These are phyloP conservation scores for Girardia tigrina DNA, from an alignment of 2,888 invertebrate genomes.

Conservation along the genomic window DNA sequence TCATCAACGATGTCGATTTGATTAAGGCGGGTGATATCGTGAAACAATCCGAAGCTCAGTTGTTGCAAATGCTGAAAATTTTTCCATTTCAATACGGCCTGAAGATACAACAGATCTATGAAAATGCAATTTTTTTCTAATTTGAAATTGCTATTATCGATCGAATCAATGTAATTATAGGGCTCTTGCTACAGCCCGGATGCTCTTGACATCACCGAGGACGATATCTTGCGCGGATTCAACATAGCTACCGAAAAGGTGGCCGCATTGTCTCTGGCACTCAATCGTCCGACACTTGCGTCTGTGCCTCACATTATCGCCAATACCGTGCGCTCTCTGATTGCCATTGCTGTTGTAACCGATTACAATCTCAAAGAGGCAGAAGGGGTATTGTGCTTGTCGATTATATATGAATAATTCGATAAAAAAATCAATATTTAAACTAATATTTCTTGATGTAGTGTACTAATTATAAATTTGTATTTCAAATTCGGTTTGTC, in stretches of 20 bases:
- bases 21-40: constrained; percentile 80
- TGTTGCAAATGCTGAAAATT: constrained; percentile 98
- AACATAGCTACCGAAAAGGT: constrained; percentile 73
- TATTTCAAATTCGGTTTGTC: too few relatives aligned
- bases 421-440: too few relatives aligned
- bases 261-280: constrained; percentile 75
- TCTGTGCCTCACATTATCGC: constrained; percentile 92
- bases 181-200: constrained; percentile 91
- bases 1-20: constrained; percentile 61
- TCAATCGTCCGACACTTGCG: constrained; percentile 87
- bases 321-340: constrained; percentile 84
- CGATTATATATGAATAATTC: too few relatives aligned
- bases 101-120: constrained; percentile 60
- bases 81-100: constrained; percentile 98
- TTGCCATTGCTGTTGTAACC: constrained; percentile 87
- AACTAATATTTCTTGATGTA: too few relatives aligned
- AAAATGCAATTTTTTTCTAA: neutral
- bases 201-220: constrained; percentile 91
- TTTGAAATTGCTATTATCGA: neutral
- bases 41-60: constrained; percentile 92
- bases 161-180: constrained; percentile 57
- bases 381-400: too few relatives aligned
- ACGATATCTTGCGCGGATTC: constrained; percentile 78
- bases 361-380: constrained; percentile 90
- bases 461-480: too few relatives aligned